phyloP scores from a whole-genome alignment of 2,888 invertebrate species.

The Endomychus coccineus region DNA sequence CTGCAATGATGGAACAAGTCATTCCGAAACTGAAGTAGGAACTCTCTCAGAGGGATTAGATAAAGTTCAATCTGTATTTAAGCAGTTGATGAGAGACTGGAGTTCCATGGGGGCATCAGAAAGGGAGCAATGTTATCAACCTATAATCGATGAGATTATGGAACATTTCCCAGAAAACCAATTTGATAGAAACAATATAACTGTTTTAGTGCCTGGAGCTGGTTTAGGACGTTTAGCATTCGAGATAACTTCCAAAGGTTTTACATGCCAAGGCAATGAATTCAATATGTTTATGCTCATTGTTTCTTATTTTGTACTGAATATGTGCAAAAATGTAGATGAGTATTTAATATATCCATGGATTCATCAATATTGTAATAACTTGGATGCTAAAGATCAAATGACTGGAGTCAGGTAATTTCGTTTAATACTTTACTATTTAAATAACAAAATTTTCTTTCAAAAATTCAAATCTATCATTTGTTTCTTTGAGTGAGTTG shows the following conservation, averaged over 20 bases:
- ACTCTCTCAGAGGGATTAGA: slow-evolving; percentile 51
- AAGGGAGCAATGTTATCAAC: slow-evolving; percentile 79
- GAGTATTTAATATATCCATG: slow-evolving; percentile 83
- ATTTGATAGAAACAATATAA: slow-evolving; percentile 52
- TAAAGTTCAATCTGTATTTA: slow-evolving; percentile 88
- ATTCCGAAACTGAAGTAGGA: slow-evolving; percentile 35
- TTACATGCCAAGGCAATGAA: slow-evolving; percentile 93
- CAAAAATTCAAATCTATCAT: too few relatives aligned
- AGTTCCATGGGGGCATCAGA: slow-evolving; percentile 76
- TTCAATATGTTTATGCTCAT: slow-evolving; percentile 97
- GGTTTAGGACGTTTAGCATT: slow-evolving; percentile 90
- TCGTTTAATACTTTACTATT: too few relatives aligned
- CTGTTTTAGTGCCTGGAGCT: slow-evolving; percentile 91
- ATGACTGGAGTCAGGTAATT: slow-evolving; percentile 53
- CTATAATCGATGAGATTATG: slow-evolving; percentile 79
- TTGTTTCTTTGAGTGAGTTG: too few relatives aligned
- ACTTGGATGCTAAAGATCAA: slow-evolving; percentile 75
- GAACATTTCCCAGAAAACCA: slow-evolving; percentile 60
- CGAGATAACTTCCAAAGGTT: slow-evolving; percentile 87
- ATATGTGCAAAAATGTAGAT: slow-evolving; percentile 68
- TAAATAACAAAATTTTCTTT: too few relatives aligned
- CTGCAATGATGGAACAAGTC: slow-evolving; percentile 31
- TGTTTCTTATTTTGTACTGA: slow-evolving; percentile 91
- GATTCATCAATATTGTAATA: slow-evolving; percentile 92
- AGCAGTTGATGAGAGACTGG: slow-evolving; percentile 98